Base-by-base conservation (phyloP, 2,888 invertebrate genomes). In the Napeogenes sylphis region DNA sequence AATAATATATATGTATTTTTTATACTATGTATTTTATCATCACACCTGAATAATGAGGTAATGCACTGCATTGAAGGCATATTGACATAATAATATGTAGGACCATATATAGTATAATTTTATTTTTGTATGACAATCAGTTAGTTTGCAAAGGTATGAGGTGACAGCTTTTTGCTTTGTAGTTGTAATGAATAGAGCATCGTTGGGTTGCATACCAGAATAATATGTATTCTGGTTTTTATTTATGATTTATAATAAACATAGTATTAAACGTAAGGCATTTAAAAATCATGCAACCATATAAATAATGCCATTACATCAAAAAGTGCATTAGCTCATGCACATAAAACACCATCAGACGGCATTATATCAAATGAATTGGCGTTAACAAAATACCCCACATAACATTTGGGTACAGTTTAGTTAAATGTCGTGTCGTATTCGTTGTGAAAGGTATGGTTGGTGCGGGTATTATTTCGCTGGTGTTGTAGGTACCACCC, bases 401-500 rank as follows among this genome's bases (percentile, higher is more conserved):
- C 30, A 51, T 51, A 51, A 30, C 8, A 51, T 51, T 51, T 51
- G 51, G 51, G 21, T 51, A 51, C 51, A 51, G 55, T 56, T 56
- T 56, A 59, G 45, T 30, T 64, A 5, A 47, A 32, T 66, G 63
- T 66, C 53, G 66, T 62, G 13, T 10, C 33, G 61, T 66, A 12
- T 42, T 55, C 30, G 38, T 8, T 59, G 56, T 63, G n/a, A 45
- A 14, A 32, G 14, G 8, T 32, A 35, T 47, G 59, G 66, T 51
- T 59, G 64, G 61, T 64, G 64, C 61, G 63, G 66, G 59, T 65
- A 63, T 62, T 65, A 65, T 61, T 64, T 57, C 57, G 5, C 46
- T 21, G 61, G 47, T 66, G 63, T 66, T 65, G 62, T 64, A 71
- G 71, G 78, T 81, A 38, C 81, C 83, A 8, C 81, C 82, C 81